Evolutionary conservation across 1,140 invertebrate species (phyloP).

Genomic region (Bombus waltoni): DNA sequence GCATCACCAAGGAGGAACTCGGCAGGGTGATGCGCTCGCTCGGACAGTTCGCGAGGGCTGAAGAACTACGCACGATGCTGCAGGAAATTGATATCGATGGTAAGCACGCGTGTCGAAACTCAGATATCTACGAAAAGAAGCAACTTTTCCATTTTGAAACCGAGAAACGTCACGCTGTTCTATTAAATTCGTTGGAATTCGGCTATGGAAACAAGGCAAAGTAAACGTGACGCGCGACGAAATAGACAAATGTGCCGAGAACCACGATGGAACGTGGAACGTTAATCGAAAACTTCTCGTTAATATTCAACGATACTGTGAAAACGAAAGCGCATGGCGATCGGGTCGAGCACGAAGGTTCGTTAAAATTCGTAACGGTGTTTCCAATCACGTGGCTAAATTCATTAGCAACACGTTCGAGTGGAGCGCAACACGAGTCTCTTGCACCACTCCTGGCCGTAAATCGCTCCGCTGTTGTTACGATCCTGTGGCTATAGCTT

Average conservation of each 20-base stretch:
- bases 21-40: conserved; percentile 92
- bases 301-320: conserved; percentile 19
- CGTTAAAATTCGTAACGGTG: conserved; percentile 25
- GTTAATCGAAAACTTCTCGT: conserved; percentile 21
- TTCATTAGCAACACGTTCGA: conserved; percentile 17
- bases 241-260: not conserved
- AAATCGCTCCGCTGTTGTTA: not conserved
- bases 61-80: conserved; percentile 93
- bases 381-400: not conserved
- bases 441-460: not conserved
- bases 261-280: not conserved
- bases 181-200: not conserved
- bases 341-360: not conserved
- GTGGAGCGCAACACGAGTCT: not conserved
- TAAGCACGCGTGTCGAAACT: conserved; percentile 73
- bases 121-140: too few species aligned
- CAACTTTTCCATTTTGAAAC: not conserved
- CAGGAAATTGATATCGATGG: conserved; percentile 95
- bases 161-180: not conserved
- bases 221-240: not conserved
- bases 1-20: conserved; percentile 93
- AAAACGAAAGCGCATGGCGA: conserved; percentile 4
- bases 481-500: not conserved
- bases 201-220: not conserved
- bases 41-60: conserved; percentile 92